These are phyloP conservation scores for Amaurobius ferox DNA, from an alignment of 2,888 invertebrate genomes.

Conservation along the genomic window DNA sequence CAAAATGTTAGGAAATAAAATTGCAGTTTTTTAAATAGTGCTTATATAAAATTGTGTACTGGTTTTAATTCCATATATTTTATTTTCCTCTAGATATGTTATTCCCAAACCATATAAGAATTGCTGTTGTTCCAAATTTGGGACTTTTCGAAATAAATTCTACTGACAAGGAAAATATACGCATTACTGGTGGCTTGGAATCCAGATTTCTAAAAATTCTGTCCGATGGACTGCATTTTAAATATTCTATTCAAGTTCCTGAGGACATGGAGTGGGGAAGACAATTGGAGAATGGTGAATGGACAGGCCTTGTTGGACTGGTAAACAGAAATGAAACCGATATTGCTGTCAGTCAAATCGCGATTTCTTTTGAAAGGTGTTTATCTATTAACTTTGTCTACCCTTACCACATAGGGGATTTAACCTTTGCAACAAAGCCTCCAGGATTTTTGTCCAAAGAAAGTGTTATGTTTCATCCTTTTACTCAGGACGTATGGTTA, in stretches of 20 bases:
- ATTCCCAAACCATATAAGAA: neutral
- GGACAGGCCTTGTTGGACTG: constrained; percentile 19
- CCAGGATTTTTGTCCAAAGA: neutral
- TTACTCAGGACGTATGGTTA: neutral
- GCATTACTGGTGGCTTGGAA: neutral
- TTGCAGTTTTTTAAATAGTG: no score
- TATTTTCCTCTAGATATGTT: neutral
- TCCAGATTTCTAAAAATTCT: neutral
- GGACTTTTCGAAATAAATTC: neutral
- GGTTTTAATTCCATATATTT: no score
- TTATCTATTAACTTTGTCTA: neutral
- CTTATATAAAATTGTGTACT: no score
- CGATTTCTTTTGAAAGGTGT: neutral
- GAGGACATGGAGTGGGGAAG: constrained; percentile 17
- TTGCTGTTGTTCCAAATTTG: neutral
- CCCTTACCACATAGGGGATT: neutral
- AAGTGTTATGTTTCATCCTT: neutral
- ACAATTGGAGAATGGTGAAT: neutral
- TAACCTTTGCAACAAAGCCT: neutral
- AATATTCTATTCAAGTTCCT: constrained; percentile 1
- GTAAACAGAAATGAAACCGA: neutral
- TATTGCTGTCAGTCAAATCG: neutral
- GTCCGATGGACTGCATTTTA: neutral
- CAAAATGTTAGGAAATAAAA: no score
- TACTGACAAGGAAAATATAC: neutral